phyloP scores from a whole-genome alignment of 2,113 vertebrate genomes.

The Orientallactaga bullata region DNA sequence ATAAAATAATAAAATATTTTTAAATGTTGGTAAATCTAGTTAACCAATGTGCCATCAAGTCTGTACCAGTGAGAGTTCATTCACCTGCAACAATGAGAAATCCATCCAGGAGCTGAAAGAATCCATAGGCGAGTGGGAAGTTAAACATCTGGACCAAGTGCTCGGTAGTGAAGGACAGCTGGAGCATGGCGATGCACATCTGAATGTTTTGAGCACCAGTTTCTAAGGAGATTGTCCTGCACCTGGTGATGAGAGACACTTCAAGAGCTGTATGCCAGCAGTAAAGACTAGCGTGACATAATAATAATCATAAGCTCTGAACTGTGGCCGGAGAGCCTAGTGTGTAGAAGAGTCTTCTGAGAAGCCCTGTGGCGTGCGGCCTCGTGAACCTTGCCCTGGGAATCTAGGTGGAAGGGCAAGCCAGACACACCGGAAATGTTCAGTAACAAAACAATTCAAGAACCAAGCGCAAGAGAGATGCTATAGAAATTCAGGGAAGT shows the following conservation, averaged over 20 bases:
- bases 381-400: neutral
- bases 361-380: neutral
- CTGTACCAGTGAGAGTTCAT: neutral
- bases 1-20: too few species aligned
- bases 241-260: slow-evolving; percentile 70
- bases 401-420: neutral
- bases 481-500: neutral
- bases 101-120: slow-evolving; percentile 83
- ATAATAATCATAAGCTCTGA: too few species aligned
- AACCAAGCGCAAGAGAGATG: neutral
- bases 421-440: neutral
- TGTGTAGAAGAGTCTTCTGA: neutral
- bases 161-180: slow-evolving; percentile 80
- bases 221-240: slow-evolving; percentile 87
- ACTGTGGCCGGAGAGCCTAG: neutral
- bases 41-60: neutral
- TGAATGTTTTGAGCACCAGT: slow-evolving; percentile 87
- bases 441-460: neutral
- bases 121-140: slow-evolving; percentile 83
- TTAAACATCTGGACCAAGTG: slow-evolving; percentile 81
- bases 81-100: slow-evolving; percentile 83
- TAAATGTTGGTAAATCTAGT: neutral
- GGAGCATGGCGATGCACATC: slow-evolving; percentile 84
- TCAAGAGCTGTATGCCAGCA: neutral
- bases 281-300: neutral